phyloP scores from a whole-genome alignment of 2,797 vertebrate species.

The Xenentodon cancila region DNA sequence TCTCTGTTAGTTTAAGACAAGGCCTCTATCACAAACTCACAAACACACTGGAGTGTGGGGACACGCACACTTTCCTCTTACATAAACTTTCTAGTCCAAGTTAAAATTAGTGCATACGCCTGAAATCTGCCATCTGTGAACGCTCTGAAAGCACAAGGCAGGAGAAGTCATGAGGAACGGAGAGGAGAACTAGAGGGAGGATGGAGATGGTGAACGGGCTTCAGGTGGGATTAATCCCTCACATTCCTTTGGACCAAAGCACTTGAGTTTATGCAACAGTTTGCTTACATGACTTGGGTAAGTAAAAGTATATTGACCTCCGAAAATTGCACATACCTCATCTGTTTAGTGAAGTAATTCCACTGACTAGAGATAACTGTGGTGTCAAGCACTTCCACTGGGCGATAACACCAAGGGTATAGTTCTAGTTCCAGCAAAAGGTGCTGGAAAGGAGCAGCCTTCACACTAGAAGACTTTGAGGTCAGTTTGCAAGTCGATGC shows the following conservation, averaged over 20 bases:
- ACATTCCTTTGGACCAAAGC: slow-evolving; percentile 25
- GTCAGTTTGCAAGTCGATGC: too few species aligned
- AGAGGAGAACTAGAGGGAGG: slow-evolving; percentile 5
- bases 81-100: slow-evolving; percentile 32
- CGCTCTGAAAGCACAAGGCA: neutral
- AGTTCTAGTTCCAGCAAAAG: too few species aligned
- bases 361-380: too few species aligned
- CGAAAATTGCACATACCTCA: neutral
- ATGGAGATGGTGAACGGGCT: slow-evolving; percentile 3
- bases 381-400: too few species aligned
- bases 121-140: slow-evolving; percentile 5
- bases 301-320: neutral
- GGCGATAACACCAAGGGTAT: too few species aligned
- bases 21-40: slow-evolving; percentile 70
- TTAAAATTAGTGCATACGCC: slow-evolving; percentile 10
- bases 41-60: slow-evolving; percentile 14
- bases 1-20: slow-evolving; percentile 79
- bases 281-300: neutral
- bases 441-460: too few species aligned
- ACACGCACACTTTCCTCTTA: slow-evolving; percentile 18
- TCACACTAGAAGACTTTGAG: too few species aligned
- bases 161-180: neutral
- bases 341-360: neutral
- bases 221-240: slow-evolving; percentile 43
- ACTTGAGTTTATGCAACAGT: neutral